Evolutionary conservation across 2,888 invertebrate genomes (phyloP), one percentile per base, ranked within the genome.

Genomic region (Plebejus argus): DNA sequence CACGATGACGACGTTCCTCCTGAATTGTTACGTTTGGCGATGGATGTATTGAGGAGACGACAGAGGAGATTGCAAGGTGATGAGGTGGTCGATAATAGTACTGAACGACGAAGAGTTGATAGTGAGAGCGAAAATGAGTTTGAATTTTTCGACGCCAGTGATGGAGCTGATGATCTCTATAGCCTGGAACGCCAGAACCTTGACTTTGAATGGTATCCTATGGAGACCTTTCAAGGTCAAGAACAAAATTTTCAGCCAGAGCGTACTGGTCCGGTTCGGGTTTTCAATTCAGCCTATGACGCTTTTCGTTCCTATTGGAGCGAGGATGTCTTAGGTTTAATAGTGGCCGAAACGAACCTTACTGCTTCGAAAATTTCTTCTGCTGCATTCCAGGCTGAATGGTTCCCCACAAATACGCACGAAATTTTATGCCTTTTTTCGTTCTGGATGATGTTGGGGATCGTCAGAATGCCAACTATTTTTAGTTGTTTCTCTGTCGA

Each of bases 341-440:
- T 45, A 10, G 39, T 45, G 39, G 10, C 10, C 39, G 39, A 45
- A 45, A 45, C 39, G 39, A 45, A 45, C 39, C 70, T 3, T 70
- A 0, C 33, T 18, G 70, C 81, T 6, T n/a, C n/a, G 12, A 61
- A 76, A n/a, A 70, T 80, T 49, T 0, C 1, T 23, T 18, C 78
- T 20, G 53, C 45, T 3, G 4, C 70, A 35, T 78, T 80, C 10
- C 39, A 45, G 39, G 39, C 39, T 10, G 39, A 45, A 45, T 45
- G 39, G 39, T 45, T 45, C 39, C 74, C 77, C 39, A 45, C 39
- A 10, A 45, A 45, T 45, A 10, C 10, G 45, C 45, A 45, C 10
- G 45, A 45, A 45, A 45, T 45, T 45, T 45, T 45, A 45, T 45
- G 45, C 45, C 45, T 45, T 10, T 10, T 45, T 45, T 45, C 45